phyloP scores from a whole-genome alignment of 2,113 vertebrate genomes.

The Trematocara nigrifrons region DNA sequence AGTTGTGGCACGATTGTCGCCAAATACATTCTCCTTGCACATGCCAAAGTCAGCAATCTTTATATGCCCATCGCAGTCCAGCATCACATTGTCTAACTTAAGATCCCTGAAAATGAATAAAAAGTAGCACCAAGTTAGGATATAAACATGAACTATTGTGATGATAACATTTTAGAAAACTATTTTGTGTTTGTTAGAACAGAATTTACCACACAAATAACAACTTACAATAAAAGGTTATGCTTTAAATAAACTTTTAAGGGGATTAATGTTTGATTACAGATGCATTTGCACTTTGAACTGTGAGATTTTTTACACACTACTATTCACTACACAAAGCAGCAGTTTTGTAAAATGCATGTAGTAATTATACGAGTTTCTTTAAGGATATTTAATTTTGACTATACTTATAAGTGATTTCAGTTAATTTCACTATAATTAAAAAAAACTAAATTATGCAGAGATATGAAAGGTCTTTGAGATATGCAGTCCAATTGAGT shows the following conservation, averaged over 20 bases:
- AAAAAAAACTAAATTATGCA: background rate
- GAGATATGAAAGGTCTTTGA: background rate
- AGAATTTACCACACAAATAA: background rate
- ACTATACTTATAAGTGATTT: background rate
- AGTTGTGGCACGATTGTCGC: constrained; percentile 87
- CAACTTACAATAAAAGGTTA: background rate
- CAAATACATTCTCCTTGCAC: constrained; percentile 93
- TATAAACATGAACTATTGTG: background rate
- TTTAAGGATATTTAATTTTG: background rate
- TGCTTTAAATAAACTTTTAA: background rate
- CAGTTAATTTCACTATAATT: background rate
- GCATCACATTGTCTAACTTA: constrained; percentile 97
- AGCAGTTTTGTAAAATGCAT: background rate
- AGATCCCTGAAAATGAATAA: constrained; percentile 80
- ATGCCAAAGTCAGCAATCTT: constrained; percentile 98
- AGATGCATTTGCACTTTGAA: background rate
- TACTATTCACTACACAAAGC: background rate
- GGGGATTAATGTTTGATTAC: background rate
- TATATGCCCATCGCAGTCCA: constrained; percentile 89
- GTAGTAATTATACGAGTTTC: background rate
- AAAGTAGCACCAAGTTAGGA: background rate
- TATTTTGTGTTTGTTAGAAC: background rate
- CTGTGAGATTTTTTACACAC: background rate
- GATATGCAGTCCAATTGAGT: background rate
- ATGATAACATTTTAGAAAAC: background rate